Evolutionary conservation across 2,888 invertebrate species (phyloP), one percentile per base, ranked within the genome.

Genomic region (Ephialtes manifestator): DNA sequence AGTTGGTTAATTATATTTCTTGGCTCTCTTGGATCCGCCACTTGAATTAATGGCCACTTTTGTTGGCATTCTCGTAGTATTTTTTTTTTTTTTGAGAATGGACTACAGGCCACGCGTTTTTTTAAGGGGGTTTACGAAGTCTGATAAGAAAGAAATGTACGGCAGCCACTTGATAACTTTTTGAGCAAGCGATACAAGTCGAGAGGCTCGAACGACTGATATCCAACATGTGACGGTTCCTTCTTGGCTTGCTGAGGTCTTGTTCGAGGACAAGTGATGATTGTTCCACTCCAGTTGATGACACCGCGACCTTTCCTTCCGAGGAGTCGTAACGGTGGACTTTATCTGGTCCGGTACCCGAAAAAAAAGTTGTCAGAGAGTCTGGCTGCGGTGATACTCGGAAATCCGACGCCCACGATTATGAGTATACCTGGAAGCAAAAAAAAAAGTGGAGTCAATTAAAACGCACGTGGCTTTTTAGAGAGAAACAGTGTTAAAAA

Each of bases 261-360:
- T 76, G 43, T 65, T 39, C 15, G 31, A 67, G 67, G 43, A 84
- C 77, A 68, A 77, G 81, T 74, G 55, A 75, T 78, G 81, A 84
- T 81, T 70, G 68, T 81, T 84, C 58, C 65, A 71, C 79, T 76
- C 35, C 53, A n/a, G 31, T 46, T 35, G 68, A 72, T 74, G 72
- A 84, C 77, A 60, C 28, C 43, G 46, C 55, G 74, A 81, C 78
- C 84, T 84, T 75, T 70, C 71, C 35, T 72, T 48, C 68, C n/a
- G 20, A 15, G 48, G 18, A 46, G 46, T 28, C 13, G 7, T 43
- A n/a, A 53, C n/a, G 18, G 24, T 39, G n/a, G 18, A 35, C 51
- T 31, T 35, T 35, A 72, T 82, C 20, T 72, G 55, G 11, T 74
- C 46, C 65, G 71, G 72, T 51, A 18, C 24, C 18, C 18, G 68